Percentiles rank a stretch among this genome's conserved stretches.
Conservation (phyloP, 2,113 vertebrate species). For the Emydocephalus ijimae region DNA sequence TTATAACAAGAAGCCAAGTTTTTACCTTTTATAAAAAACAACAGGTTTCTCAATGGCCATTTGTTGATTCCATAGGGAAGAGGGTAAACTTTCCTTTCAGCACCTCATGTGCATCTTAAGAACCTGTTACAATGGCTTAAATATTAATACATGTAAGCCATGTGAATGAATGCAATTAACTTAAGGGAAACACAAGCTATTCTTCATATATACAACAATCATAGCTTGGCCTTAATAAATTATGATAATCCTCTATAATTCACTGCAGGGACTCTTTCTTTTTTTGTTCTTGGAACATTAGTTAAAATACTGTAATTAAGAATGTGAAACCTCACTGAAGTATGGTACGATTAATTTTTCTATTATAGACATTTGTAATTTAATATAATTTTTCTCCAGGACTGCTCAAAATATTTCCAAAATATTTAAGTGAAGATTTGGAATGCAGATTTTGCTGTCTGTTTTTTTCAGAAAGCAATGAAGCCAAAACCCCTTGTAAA, state of each 20-base stretch:
- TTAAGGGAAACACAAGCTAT: rapidly evolving
- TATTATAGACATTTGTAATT: background rate
- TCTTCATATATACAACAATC: constrained; percentile 4
- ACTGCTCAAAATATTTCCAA: constrained; percentile 4
- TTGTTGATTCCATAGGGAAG: no score
- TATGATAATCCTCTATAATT: background rate
- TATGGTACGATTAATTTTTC: background rate
- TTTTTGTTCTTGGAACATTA: background rate
- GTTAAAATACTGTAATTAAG: background rate
- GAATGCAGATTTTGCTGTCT: rapidly evolving
- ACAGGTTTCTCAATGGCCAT: no score
- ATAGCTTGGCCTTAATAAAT: constrained; percentile 13
- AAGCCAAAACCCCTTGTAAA: background rate
- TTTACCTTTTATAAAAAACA: no score
- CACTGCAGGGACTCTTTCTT: background rate
- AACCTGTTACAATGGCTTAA: background rate
- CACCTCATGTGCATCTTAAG: no score
- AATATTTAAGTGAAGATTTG: background rate
- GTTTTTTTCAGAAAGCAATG: background rate
- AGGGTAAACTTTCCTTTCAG: no score
- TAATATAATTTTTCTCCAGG: background rate
- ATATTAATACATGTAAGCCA: background rate
- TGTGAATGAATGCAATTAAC: background rate
- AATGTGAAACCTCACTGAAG: background rate
- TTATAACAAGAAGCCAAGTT: no score